These are phyloP conservation scores for Thinocorus orbignyianus DNA, from an alignment of 2,113 vertebrate species.

Conservation along the genomic window DNA sequence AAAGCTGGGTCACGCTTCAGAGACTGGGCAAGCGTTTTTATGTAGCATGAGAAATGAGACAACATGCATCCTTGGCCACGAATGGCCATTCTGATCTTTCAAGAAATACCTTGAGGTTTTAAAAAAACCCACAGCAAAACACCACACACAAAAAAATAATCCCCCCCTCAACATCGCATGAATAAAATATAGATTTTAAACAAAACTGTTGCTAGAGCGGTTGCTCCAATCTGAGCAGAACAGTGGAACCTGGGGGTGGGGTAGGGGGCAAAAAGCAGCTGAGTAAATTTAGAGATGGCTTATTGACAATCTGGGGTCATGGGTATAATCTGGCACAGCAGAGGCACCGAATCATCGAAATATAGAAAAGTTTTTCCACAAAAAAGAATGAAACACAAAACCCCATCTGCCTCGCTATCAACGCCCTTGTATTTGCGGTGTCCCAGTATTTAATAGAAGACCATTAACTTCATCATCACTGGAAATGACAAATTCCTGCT, in stretches of 20 bases:
- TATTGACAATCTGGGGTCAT: background rate
- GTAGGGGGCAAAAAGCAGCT: background rate
- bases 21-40: background rate
- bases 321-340: background rate
- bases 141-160: background rate
- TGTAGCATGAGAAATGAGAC: background rate
- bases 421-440: background rate
- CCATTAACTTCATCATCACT: background rate
- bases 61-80: background rate
- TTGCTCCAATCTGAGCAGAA: background rate
- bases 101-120: background rate
- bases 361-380: background rate
- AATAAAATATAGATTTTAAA: background rate
- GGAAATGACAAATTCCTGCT: background rate
- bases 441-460: background rate
- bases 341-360: background rate
- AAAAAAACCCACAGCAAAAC: background rate
- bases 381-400: background rate
- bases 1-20: background rate
- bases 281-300: conserved; percentile 12
- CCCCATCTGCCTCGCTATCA: background rate
- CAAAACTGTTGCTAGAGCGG: background rate
- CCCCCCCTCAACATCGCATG: background rate
- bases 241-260: background rate
- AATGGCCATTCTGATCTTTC: background rate